Percentiles rank a stretch among this genome's conserved stretches.
These are phyloP conservation scores for Nymphalis io DNA, from an alignment of 1,140 invertebrate species.

Conservation along the genomic window DNA sequence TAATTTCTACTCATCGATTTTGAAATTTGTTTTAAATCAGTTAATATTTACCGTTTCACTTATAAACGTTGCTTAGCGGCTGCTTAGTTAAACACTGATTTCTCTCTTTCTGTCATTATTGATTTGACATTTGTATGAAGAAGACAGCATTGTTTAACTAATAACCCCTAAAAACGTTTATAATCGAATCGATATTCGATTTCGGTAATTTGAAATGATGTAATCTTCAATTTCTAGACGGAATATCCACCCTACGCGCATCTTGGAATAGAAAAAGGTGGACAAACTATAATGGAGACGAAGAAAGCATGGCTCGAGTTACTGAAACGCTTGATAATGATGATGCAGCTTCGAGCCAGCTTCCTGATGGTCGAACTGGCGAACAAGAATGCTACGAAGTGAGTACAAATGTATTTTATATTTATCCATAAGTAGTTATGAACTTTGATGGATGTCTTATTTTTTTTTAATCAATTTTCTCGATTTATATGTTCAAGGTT, in stretches of 20 bases:
- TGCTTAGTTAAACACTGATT: too few species aligned
- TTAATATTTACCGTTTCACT: too few species aligned
- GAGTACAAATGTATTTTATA: slow-evolving; percentile 33
- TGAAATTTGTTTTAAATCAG: too few species aligned
- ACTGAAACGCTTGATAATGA: slow-evolving; percentile 51
- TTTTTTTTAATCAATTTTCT: neutral
- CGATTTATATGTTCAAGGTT: too few species aligned
- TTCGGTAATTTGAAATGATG: too few species aligned
- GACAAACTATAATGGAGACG: slow-evolving; percentile 49
- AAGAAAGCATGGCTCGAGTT: slow-evolving; percentile 57
- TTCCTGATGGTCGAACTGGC: slow-evolving; percentile 49
- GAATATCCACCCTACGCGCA: slow-evolving; percentile 46
- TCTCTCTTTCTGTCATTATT: too few species aligned
- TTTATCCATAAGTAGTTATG: neutral
- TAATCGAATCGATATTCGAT: too few species aligned
- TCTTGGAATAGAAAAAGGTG: slow-evolving; percentile 61
- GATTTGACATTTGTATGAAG: too few species aligned
- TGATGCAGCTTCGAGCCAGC: slow-evolving; percentile 47
- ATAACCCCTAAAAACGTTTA: too few species aligned
- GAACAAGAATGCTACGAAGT: slow-evolving; percentile 63
- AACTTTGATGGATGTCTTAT: slow-evolving; percentile 8
- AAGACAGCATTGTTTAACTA: too few species aligned
- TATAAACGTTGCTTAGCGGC: too few species aligned
- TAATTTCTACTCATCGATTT: too few species aligned
- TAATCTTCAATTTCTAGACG: slow-evolving; percentile 35